Evolutionary conservation across 2,888 invertebrate species (phyloP), one percentile per base, ranked within the genome.

Genomic region (Myopa testacea): DNA sequence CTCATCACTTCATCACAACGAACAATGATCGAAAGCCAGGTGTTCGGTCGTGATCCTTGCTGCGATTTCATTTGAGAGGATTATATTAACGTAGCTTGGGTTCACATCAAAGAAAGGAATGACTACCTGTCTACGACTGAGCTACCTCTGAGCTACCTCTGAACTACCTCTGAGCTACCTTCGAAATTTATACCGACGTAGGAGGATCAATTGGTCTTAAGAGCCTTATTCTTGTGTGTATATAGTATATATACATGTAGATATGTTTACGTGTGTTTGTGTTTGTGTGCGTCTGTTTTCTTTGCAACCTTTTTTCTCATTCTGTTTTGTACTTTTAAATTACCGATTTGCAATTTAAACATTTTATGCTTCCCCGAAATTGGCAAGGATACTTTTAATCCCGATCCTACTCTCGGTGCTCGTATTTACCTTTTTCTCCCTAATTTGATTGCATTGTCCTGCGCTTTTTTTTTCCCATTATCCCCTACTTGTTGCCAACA

Each of bases 1-100:
- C 60, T 75, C 69, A 69, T 69, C 75, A 60, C 58, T 69, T 55
- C 68, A 8, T 52, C 50, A 65, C 19, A 14, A 16, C 8, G n/a
- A 12, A 72, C 45, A 50, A 63, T 45, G 45, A 45, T 26, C 58
- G 19, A 45, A 45, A 68, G 68, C 77, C 77, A 77, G 77, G 77
- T 77, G 77, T 77, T 67, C 68, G 14, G 12, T 19, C 58, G 14
- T 67, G 65, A 58, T 60, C 73, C 68, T 52, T 62, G 19, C 65
- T 55, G 71, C 55, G 38, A 85, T 84, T 85, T 84, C 85, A 85
- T 84, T 85, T 86, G 82, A 82, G 82, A 82, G 85, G 85, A 85
- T 86, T 85, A 86, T 82, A 19, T 38, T 38, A 38, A 34, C 34
- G 3, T 37, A 60, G 34, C n/a, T 60, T 37, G 65, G 34, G 45